phyloP scores from a whole-genome alignment of 2,888 invertebrate species.

The Orchesellides sinensis region DNA sequence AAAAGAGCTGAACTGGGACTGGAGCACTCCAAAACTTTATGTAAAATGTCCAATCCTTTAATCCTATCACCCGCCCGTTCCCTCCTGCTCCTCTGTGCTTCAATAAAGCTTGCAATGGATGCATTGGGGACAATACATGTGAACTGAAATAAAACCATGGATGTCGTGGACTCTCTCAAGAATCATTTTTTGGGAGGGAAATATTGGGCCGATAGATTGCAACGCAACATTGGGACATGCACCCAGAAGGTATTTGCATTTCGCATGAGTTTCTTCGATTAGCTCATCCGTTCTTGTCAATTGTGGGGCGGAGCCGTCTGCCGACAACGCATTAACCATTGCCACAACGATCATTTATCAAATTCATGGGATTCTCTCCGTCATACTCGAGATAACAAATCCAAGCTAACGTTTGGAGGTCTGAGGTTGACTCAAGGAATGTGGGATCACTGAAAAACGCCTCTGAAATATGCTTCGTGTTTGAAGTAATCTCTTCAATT shows the following conservation, averaged over 20 bases:
- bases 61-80: conserved; percentile 44
- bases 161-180: conserved; percentile 20
- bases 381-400: conserved; percentile 59
- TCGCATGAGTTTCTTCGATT: conserved; percentile 53
- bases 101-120: conserved; percentile 22
- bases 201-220: conserved; percentile 1
- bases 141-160: conserved; percentile 39
- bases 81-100: conserved; percentile 18
- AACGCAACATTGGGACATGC: background rate
- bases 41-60: conserved; percentile 45
- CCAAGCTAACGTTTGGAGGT: conserved; percentile 48
- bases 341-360: conserved; percentile 53
- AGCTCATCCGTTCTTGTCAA: conserved; percentile 49
- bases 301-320: conserved; percentile 26
- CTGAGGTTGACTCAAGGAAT: conserved; percentile 11
- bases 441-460: conserved; percentile 44
- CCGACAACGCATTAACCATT: conserved; percentile 51
- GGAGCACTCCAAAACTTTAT: conserved; percentile 55
- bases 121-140: conserved; percentile 30
- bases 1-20: conserved; percentile 26
- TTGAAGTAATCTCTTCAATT: conserved; percentile 52
- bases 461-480: conserved; percentile 42
- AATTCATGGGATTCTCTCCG: conserved; percentile 23
- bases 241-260: conserved; percentile 31
- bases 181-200: conserved; percentile 18